Percentiles rank a stretch among this genome's conserved stretches.
Evolutionary conservation across 2,797 vertebrate species (phyloP).

Genomic region (Sebastes flavidus): DNA sequence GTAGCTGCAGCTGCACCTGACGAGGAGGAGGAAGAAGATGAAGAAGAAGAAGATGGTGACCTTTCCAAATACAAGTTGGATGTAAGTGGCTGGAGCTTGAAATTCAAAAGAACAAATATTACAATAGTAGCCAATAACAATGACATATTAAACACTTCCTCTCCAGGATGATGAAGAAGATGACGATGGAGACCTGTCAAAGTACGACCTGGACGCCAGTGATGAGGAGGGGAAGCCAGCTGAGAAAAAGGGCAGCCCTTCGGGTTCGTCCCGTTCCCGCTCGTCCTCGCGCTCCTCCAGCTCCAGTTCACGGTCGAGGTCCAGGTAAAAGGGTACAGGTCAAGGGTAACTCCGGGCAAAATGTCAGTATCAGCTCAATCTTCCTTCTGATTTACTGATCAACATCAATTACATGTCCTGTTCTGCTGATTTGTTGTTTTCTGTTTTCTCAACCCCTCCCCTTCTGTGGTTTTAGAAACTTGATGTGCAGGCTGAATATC

Average conservation of each 20-base stretch:
- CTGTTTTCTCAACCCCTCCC: conserved; percentile 19
- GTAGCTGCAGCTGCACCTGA: conserved; percentile 74
- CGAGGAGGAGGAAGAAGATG: conserved; percentile 86
- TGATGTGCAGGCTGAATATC: conserved; percentile 17
- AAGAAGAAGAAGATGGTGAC: conserved; percentile 93
- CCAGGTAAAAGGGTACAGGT: conserved; percentile 99
- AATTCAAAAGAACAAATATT: not conserved
- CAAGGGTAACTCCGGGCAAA: conserved; percentile 99
- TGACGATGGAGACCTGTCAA: conserved; percentile 93
- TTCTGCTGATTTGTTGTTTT: conserved; percentile 55
- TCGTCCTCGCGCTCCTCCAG: conserved; percentile 96
- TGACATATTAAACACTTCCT: not conserved
- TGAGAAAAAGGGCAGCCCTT: conserved; percentile 87
- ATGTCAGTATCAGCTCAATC: conserved; percentile 99
- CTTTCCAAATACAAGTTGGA: conserved; percentile 98
- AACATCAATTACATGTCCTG: conserved; percentile 53
- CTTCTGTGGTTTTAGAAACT: conserved; percentile 7
- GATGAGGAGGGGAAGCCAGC: conserved; percentile 88
- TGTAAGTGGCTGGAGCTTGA: conserved; percentile 73
- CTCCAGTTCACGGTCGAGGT: conserved; percentile 99
- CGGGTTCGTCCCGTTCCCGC: conserved; percentile 91
- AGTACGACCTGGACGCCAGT: conserved; percentile 93
- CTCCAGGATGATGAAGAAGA: conserved; percentile 87
- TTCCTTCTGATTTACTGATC: conserved; percentile 85
- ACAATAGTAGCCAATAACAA: not conserved